A percentile compares a stretch with the other conserved stretches of the same genome.
phyloP scores from a whole-genome alignment of 2,113 vertebrate species.

The Hydropotes inermis region DNA sequence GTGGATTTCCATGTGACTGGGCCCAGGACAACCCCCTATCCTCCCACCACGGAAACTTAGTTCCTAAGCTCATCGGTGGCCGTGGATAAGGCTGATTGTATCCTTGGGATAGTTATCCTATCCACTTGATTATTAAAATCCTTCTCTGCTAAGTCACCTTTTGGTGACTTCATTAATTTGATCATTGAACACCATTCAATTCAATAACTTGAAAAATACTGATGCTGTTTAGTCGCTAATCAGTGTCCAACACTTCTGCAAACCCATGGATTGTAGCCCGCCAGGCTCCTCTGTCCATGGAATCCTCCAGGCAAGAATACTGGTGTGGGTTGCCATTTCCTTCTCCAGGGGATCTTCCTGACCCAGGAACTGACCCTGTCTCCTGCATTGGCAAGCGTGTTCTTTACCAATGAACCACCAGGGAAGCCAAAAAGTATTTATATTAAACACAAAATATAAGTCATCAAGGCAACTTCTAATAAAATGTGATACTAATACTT shows the following conservation, averaged over 20 bases:
- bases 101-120: neutral
- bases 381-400: neutral
- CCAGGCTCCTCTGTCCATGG: neutral
- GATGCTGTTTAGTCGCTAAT: neutral
- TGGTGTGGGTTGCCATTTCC: neutral
- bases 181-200: neutral
- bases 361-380: neutral
- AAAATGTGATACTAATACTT: neutral
- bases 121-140: neutral
- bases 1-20: neutral
- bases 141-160: neutral
- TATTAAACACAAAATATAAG: neutral
- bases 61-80: neutral
- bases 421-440: neutral
- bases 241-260: neutral
- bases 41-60: accelerated
- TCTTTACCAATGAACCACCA: neutral
- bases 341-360: neutral
- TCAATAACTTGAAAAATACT: neutral
- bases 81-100: too few relatives aligned
- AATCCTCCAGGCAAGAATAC: neutral
- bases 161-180: neutral
- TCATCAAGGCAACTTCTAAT: neutral
- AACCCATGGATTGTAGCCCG: neutral
- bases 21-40: accelerated